Conservation (phyloP, 2,797 vertebrate species). For the Pangasius krempfi region DNA sequence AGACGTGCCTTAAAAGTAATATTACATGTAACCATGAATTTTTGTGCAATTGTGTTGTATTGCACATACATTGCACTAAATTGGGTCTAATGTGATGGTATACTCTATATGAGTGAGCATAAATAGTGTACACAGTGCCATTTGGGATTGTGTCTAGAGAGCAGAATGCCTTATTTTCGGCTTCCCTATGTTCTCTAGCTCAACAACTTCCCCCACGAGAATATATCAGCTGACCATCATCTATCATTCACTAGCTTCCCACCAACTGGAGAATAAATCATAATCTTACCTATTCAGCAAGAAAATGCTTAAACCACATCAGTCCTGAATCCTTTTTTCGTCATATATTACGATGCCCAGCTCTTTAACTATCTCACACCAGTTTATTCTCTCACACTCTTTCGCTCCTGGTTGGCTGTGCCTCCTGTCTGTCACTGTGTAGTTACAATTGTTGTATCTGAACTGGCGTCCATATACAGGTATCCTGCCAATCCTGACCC, state of each 20-base stretch:
- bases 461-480: neutral
- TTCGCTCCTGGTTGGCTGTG: neutral
- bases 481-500: neutral
- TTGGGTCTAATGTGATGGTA: neutral
- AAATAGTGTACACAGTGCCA: neutral
- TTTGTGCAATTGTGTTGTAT: neutral
- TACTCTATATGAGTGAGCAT: neutral
- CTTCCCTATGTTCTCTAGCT: neutral
- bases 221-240: slow-evolving; percentile 7
- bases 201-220: neutral
- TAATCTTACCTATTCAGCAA: neutral
- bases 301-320: neutral
- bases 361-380: neutral
- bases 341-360: neutral
- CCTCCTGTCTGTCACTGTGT: neutral
- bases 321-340: neutral
- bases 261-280: neutral
- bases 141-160: neutral
- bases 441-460: neutral
- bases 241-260: neutral
- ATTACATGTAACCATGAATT: neutral
- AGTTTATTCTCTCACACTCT: neutral
- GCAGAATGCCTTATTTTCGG: neutral
- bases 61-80: neutral
- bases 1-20: neutral